Conservation (phyloP, 2,888 invertebrate species). For the Microctonus brassicae region DNA sequence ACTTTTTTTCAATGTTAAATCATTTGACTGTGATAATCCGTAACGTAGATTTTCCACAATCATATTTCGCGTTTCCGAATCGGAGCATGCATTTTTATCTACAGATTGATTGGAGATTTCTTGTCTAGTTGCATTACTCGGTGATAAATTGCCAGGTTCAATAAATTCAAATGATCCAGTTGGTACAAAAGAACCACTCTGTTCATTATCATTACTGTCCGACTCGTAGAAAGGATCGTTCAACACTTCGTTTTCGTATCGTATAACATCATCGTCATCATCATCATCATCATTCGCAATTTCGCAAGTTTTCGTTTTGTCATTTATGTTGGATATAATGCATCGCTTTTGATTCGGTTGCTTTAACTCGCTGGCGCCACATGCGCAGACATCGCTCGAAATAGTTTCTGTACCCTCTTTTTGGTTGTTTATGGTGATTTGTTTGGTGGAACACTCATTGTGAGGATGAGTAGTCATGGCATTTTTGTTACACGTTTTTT, state of each 20-base stretch:
- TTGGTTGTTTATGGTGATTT: slow-evolving; percentile 17
- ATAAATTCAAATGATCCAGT: slow-evolving; percentile 59
- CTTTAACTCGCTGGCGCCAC: slow-evolving; percentile 27
- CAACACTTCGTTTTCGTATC: slow-evolving; percentile 60
- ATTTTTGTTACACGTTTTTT: slow-evolving; percentile 41
- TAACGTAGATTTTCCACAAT: slow-evolving; percentile 39
- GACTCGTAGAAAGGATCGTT: slow-evolving; percentile 64
- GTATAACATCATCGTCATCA: slow-evolving; percentile 56
- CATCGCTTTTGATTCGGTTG: neutral
- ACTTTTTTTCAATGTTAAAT: slow-evolving; percentile 48
- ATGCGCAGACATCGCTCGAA: slow-evolving; percentile 24
- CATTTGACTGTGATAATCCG: slow-evolving; percentile 44
- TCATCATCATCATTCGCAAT: slow-evolving; percentile 46
- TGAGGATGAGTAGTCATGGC: slow-evolving; percentile 6
- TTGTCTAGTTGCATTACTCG: slow-evolving; percentile 37
- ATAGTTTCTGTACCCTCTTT: slow-evolving; percentile 23
- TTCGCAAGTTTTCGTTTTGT: slow-evolving; percentile 4
- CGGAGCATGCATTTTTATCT: slow-evolving; percentile 33
- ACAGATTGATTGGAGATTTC: slow-evolving; percentile 33
- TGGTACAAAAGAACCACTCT: slow-evolving; percentile 51
- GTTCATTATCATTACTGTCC: slow-evolving; percentile 51
- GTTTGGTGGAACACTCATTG: slow-evolving; percentile 32
- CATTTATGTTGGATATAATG: neutral
- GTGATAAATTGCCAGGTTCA: slow-evolving; percentile 45
- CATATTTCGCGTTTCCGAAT: slow-evolving; percentile 42